Conservation (phyloP, 2,113 vertebrate genomes). For the Syngnathus floridae region DNA sequence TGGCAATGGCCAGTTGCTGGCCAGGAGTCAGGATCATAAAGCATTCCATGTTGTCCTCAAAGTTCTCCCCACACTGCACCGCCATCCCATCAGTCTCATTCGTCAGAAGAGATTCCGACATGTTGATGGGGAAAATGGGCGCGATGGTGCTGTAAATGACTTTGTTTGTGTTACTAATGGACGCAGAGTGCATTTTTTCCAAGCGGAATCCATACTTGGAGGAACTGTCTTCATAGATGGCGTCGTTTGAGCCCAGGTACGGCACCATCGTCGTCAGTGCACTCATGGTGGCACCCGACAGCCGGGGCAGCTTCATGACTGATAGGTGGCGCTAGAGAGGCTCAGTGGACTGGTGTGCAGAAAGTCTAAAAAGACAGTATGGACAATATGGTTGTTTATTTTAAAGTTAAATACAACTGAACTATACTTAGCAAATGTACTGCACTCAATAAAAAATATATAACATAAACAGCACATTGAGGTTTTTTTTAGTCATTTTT, state of each 20-base stretch:
- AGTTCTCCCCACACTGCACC: conserved; percentile 87
- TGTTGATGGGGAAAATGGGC: conserved; percentile 79
- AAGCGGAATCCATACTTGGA: conserved; percentile 78
- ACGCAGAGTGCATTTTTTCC: conserved; percentile 82
- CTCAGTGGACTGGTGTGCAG: conserved; percentile 39
- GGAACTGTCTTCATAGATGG: conserved; percentile 82
- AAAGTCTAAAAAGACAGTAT: conserved; percentile 26
- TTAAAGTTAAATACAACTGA: background rate
- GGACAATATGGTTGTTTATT: background rate
- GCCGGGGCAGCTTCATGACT: conserved; percentile 90
- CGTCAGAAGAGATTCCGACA: conserved; percentile 76
- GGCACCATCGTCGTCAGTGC: conserved; percentile 87
- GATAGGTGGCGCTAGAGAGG: conserved; percentile 53
- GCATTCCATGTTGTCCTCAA: conserved; percentile 95
- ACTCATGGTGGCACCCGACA: conserved; percentile 86
- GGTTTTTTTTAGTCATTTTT: no score
- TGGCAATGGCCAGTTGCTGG: conserved; percentile 88
- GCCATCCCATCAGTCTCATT: conserved; percentile 74
- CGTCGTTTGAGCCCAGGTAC: conserved; percentile 87
- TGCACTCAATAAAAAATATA: no score
- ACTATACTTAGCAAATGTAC: no score
- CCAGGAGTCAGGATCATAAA: conserved; percentile 97
- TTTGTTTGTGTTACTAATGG: conserved; percentile 80
- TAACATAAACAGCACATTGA: no score
- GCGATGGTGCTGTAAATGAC: conserved; percentile 67